Evolutionary conservation across 2,797 vertebrate species (phyloP).

Genomic region (Sebastes variabilis): DNA sequence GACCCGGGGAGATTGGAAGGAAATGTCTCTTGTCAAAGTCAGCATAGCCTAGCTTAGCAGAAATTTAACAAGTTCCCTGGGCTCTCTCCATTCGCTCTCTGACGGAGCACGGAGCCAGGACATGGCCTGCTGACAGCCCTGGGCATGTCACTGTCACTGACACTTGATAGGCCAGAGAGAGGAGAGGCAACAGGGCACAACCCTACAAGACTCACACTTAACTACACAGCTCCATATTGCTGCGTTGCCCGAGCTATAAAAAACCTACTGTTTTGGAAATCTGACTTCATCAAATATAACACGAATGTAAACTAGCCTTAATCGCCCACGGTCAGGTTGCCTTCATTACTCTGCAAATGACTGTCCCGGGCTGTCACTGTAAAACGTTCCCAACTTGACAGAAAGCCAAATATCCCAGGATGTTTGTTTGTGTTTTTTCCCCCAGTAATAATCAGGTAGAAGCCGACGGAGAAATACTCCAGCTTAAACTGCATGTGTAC

Average conservation of each 20-base stretch:
- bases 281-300: slow-evolving; percentile 1
- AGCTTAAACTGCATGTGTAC: slow-evolving; percentile 65
- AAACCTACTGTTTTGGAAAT: slow-evolving; percentile 13
- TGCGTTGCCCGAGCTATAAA: slow-evolving; percentile 12
- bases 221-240: slow-evolving; percentile 34
- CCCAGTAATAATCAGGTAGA: slow-evolving; percentile 67
- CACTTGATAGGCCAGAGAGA: slow-evolving; percentile 70
- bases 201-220: slow-evolving; percentile 40
- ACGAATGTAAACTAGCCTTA: slow-evolving; percentile 8
- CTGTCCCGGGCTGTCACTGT: slow-evolving; percentile 26
- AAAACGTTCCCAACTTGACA: slow-evolving; percentile 41
- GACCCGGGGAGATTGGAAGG: slow-evolving; percentile 71
- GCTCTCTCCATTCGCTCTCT: slow-evolving; percentile 73
- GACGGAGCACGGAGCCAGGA: slow-evolving; percentile 67
- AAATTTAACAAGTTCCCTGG: slow-evolving; percentile 84
- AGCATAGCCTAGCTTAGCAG: slow-evolving; percentile 77
- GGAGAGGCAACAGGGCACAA: slow-evolving; percentile 48
- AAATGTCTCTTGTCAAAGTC: slow-evolving; percentile 82
- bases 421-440: slow-evolving; percentile 48
- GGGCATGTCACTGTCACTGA: slow-evolving; percentile 77
- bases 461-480: slow-evolving; percentile 57
- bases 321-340: background rate
- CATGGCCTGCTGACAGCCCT: slow-evolving; percentile 74
- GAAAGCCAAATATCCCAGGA: slow-evolving; percentile 47
- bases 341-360: slow-evolving; percentile 23